Evolutionary conservation across 1,140 invertebrate species (phyloP).

Genomic region (Periplaneta americana): DNA sequence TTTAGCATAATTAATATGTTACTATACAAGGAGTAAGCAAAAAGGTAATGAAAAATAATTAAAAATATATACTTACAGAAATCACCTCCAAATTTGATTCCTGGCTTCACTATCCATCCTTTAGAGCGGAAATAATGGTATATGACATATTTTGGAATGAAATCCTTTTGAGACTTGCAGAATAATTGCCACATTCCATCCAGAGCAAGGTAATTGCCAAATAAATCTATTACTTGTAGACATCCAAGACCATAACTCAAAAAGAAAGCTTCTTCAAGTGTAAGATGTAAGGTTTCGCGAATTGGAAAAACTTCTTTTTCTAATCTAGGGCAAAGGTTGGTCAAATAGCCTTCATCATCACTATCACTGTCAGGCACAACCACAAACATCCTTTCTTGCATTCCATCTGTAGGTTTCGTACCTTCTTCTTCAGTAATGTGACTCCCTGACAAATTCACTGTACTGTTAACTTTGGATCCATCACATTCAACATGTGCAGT

Average conservation of each 20-base stretch:
- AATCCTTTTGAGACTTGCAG: constrained; percentile 49
- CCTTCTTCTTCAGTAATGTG: constrained; percentile 1
- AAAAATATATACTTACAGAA: constrained; percentile 61
- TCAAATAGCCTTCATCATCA: constrained; percentile 55
- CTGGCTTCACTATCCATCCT: constrained; percentile 85
- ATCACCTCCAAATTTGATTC: constrained; percentile 84
- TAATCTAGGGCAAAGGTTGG: constrained; percentile 49
- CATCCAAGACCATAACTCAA: constrained; percentile 68
- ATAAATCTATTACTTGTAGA: constrained; percentile 54
- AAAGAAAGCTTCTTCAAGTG: constrained; percentile 76
- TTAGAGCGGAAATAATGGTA: constrained; percentile 85
- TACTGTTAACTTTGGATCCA: not conserved
- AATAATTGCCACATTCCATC: constrained; percentile 59
- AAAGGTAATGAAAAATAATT: not conserved
- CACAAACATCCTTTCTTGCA: constrained; percentile 40
- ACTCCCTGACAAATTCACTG: constrained; percentile 17
- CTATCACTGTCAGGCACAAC: constrained; percentile 57
- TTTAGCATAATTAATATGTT: too few relatives aligned
- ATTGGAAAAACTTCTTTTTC: constrained; percentile 50
- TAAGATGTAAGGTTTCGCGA: constrained; percentile 57
- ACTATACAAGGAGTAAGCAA: too few relatives aligned
- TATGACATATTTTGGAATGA: constrained; percentile 68
- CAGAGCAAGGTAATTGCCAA: constrained; percentile 48
- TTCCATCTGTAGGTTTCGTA: constrained; percentile 23
- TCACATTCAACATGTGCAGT: not conserved